A percentile compares a stretch with the other conserved stretches of the same genome.
These are phyloP conservation scores for Nanorana parkeri DNA, from an alignment of 2,113 vertebrate species.

Conservation along the genomic window DNA sequence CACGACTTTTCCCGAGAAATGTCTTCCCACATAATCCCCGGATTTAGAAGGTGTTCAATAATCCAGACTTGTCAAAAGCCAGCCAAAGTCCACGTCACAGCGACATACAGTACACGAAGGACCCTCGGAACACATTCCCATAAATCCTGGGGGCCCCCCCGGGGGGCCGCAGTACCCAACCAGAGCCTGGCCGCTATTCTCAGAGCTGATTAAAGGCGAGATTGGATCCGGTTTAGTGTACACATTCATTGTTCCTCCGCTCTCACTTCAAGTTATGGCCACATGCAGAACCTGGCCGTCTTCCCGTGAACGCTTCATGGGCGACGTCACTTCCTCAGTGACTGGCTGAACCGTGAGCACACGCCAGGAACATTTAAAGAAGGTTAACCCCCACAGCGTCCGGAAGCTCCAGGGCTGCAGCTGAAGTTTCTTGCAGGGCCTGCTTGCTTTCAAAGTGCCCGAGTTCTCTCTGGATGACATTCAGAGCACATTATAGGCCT, in stretches of 20 bases:
- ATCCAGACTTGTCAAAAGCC: too few relatives aligned
- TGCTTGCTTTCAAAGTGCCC: neutral
- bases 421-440: neutral
- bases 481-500: neutral
- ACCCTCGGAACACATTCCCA: too few relatives aligned
- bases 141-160: neutral
- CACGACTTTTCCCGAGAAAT: too few relatives aligned
- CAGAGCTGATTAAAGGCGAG: conserved; percentile 3
- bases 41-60: too few relatives aligned
- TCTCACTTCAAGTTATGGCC: conserved; percentile 39
- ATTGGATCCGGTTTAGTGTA: conserved; percentile 14
- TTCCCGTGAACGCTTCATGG: conserved; percentile 26
- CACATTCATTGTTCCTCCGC: conserved; percentile 36
- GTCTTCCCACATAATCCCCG: too few relatives aligned
- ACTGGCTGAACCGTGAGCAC: conserved; percentile 33
- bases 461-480: neutral
- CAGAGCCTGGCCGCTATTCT: conserved; percentile 9
- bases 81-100: too few relatives aligned
- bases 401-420: too few relatives aligned
- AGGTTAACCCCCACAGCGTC: conserved; percentile 8
- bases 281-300: conserved; percentile 37
- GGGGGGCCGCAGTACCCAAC: neutral
- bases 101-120: too few relatives aligned
- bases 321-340: conserved; percentile 44
- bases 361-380: conserved; percentile 24